These are phyloP conservation scores for Agelas oroides DNA, from an alignment of 37 sponge, comb jelly and placozoan species.

Conservation along the genomic window DNA sequence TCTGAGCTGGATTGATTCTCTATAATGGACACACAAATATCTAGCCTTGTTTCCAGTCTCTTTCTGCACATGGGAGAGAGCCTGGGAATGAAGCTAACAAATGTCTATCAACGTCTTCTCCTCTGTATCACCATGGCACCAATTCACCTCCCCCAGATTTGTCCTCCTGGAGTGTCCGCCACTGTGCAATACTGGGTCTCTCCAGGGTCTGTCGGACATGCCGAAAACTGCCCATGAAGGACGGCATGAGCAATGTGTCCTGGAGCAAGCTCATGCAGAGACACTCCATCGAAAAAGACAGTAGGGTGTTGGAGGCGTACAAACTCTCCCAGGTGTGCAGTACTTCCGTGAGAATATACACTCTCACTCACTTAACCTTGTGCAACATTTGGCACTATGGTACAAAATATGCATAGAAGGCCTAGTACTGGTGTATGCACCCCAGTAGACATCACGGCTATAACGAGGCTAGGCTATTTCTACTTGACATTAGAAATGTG, in stretches of 20 bases:
- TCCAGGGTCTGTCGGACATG: conserved; percentile 52
- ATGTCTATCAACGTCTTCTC: too few species aligned
- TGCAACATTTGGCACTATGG: too few species aligned
- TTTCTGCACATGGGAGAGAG: too few species aligned
- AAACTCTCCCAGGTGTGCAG: conserved; percentile 53
- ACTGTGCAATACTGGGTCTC: conserved; percentile 64
- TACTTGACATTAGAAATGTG: too few species aligned
- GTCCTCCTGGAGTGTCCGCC: conserved; percentile 55
- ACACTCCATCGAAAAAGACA: conserved; percentile 50
- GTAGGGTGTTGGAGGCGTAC: conserved; percentile 65
- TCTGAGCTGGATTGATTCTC: too few species aligned
- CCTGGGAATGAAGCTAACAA: too few species aligned
- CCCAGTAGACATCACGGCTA: too few species aligned
- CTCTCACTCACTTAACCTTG: neutral
- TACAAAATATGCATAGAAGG: too few species aligned
- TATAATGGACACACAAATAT: too few species aligned
- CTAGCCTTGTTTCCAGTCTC: too few species aligned
- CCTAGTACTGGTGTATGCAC: neutral
- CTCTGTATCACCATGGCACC: too few species aligned
- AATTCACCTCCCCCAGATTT: neutral
- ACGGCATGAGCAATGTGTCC: conserved; percentile 70
- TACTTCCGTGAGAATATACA: neutral
- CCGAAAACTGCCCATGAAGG: conserved; percentile 48
- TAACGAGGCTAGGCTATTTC: too few species aligned
- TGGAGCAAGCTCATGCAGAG: conserved; percentile 51